Percentiles rank a stretch among this genome's conserved stretches.
phyloP scores from a whole-genome alignment of 2,888 invertebrate genomes.

The Oligia strigilis region DNA sequence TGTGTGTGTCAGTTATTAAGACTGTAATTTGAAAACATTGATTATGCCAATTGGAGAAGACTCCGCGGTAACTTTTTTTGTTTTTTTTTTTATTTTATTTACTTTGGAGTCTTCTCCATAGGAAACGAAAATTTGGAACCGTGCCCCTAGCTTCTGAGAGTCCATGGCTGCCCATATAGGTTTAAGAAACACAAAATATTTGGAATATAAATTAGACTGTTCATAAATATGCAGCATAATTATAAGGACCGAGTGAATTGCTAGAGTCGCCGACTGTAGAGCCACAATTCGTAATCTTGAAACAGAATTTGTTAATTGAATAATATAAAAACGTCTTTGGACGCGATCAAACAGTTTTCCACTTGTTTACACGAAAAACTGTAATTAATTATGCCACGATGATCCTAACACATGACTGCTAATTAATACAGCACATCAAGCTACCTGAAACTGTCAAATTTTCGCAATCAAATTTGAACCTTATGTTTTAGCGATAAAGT shows the following conservation, averaged over 20 bases:
- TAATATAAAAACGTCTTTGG: neutral
- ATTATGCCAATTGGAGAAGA: neutral
- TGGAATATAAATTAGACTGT: neutral
- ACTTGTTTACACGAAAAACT: neutral
- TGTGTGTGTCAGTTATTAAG: too few relatives aligned
- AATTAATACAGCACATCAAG: slow-evolving; percentile 10
- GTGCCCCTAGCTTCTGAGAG: neutral
- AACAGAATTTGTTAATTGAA: slow-evolving; percentile 18
- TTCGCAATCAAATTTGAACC: too few relatives aligned
- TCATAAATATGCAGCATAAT: neutral
- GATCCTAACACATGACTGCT: neutral
- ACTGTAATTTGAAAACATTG: neutral
- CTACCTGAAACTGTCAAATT: too few relatives aligned
- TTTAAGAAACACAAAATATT: neutral
- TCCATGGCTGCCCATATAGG: neutral
- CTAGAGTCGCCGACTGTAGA: neutral
- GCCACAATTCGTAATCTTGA: neutral
- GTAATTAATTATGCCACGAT: neutral
- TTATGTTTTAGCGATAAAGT: too few relatives aligned
- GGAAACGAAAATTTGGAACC: neutral
- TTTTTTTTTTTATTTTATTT: too few relatives aligned
- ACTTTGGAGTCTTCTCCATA: neutral
- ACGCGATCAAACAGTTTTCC: neutral
- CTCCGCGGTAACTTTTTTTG: neutral
- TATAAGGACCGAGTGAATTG: neutral